A percentile compares a stretch with the other conserved stretches of the same genome.
Evolutionary conservation across 1,140 invertebrate species (phyloP).

Genomic region (Drosophila malerkotliana): DNA sequence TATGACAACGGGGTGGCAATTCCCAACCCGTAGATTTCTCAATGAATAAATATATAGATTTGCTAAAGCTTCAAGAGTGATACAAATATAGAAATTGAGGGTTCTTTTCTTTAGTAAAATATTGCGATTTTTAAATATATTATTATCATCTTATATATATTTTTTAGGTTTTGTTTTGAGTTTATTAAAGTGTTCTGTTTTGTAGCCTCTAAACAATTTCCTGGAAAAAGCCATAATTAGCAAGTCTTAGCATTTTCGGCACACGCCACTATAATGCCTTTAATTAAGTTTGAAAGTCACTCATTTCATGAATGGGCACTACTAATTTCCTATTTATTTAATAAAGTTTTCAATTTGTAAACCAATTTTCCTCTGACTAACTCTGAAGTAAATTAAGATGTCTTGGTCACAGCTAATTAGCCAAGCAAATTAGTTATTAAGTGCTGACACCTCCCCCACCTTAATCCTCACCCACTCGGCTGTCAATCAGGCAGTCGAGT

Average conservation of each 20-base stretch:
- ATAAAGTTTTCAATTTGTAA: not conserved
- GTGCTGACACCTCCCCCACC: slow-evolving; percentile 25
- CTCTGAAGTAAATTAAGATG: slow-evolving; percentile 24
- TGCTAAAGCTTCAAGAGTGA: no score
- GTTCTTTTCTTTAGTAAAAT: no score
- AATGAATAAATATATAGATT: not conserved
- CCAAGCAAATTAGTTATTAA: slow-evolving; percentile 39
- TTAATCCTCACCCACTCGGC: slow-evolving; percentile 17
- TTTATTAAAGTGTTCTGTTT: not conserved
- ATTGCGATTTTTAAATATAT: no score
- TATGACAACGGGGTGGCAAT: slow-evolving; percentile 52
- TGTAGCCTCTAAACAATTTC: not conserved
- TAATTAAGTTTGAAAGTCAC: no score
- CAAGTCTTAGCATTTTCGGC: not conserved
- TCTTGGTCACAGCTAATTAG: slow-evolving; percentile 37
- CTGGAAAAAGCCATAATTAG: not conserved
- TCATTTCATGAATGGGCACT: no score
- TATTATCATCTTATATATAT: no score
- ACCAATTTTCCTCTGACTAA: not conserved
- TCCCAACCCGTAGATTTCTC: slow-evolving; percentile 2
- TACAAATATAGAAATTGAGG: not conserved
- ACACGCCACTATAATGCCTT: not conserved
- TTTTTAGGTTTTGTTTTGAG: not conserved
- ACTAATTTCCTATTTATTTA: not conserved
- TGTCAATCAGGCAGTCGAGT: slow-evolving; percentile 43